Conservation (phyloP, 2,797 vertebrate species). For the Botia almorhae region DNA sequence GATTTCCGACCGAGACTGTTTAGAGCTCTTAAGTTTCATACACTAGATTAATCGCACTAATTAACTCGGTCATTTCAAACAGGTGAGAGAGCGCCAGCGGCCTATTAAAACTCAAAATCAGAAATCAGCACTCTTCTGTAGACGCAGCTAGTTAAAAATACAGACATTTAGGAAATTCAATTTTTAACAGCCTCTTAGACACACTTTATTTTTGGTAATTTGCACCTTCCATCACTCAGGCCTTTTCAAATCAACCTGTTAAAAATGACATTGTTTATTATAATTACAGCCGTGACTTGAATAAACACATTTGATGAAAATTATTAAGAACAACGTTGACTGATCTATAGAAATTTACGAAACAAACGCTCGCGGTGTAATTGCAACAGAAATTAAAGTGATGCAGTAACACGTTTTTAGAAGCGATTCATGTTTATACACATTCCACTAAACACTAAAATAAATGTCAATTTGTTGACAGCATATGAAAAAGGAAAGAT, state of each 20-base stretch:
- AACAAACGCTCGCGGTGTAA: neutral
- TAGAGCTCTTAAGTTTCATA: neutral
- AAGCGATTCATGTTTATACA: neutral
- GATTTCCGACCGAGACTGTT: neutral
- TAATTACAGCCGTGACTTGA: neutral
- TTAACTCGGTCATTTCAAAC: conserved; percentile 20
- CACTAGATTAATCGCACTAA: conserved; percentile 12
- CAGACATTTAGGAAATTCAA: neutral
- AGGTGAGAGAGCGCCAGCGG: neutral
- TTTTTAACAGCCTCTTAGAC: neutral
- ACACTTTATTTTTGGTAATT: neutral
- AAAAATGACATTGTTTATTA: neutral
- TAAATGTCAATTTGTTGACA: neutral
- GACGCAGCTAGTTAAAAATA: neutral
- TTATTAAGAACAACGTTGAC: conserved; percentile 4
- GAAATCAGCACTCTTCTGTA: neutral
- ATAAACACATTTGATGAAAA: conserved; percentile 13
- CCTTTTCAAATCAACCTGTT: neutral
- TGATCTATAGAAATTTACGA: neutral
- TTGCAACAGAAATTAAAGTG: neutral
- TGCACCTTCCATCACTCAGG: neutral
- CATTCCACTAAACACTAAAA: neutral
- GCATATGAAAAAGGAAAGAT: neutral
- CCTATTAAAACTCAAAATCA: neutral
- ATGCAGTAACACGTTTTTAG: neutral